Base-by-base conservation (phyloP, 2,797 vertebrate genomes). In the Alectoris magna region DNA sequence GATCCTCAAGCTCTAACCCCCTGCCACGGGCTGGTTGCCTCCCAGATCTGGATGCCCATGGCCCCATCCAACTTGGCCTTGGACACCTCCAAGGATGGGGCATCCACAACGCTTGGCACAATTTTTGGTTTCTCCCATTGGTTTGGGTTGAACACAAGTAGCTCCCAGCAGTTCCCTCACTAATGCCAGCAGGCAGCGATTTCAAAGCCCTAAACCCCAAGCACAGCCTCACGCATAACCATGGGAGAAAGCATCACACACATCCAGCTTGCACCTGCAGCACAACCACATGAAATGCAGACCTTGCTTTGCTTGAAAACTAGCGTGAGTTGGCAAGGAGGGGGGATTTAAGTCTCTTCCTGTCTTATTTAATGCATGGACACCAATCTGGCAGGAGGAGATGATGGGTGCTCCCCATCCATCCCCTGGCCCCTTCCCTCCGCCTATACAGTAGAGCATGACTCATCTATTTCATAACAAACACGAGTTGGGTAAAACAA, bases 391-490 rank as follows among this genome's bases (percentile, higher is more conserved):
- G 62, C 29, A 75, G 34, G 62, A 1, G 59, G 51, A 66, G 49
- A 43, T 9, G 34, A 11, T 38, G 19, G 18, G 14, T 41, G 38
- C 27, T 83, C 49, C 67, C 11, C 0, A 3, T 66, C 49, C 71
- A 10, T 11, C 27, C n/a, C 23, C 62, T 73, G 46, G 23, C 49
- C 23, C 24, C 31, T 22, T 39, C 67, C 7, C 48, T 73, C 62
- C 11, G 21, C 63, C 38, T 43, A 43, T 72, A 73, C 72, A 76
- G 82, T 10, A 7, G 5, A 74, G 82, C 23, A 73, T 4, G 15
- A 94, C 90, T 83, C 86, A 48, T 79, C 36, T 55, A 29, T 71
- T 93, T 94, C 91, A 75, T 27, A 90, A 90, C 78, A 92, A 95
- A 95, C 91, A 84, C 58, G 71, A 80, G 8, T 48, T 46, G 87